Evolutionary conservation across 1,140 invertebrate species (phyloP), one percentile per base, ranked within the genome.

Genomic region (Calliphora vicina): DNA sequence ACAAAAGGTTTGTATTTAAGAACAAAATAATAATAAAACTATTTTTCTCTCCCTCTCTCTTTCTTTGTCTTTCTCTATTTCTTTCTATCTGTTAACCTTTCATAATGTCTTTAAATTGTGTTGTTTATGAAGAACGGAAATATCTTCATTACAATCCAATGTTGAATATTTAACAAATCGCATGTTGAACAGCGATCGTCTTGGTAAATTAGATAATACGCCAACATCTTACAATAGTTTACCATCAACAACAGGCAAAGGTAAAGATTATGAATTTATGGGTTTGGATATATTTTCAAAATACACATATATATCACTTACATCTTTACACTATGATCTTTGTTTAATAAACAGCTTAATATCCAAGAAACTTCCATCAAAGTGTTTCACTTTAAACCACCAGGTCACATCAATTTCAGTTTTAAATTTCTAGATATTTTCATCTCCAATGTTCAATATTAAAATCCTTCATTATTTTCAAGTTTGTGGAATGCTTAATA

Each of bases 71-170:
- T 50, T 86, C n/a, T 84, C 57, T 84, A 20, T 82, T 82, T 42
- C 35, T 86, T 29, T 83, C 23, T 76, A 20, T 61, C 26, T 76
- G 12, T 35, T 12, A 87, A 84, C 88, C 25, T 80, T 12, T 83
- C n/a, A n/a, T n/a, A n/a, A n/a, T n/a, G n/a, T 81, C 25, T 67
- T 82, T 3, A 61, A 20, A 23, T 23, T 81, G 27, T 35, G 35
- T 35, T 35, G 4, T 35, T 61, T 67, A 9, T 50, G 85, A 87
- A 92, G 92, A 91, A 90, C 91, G 90, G 92, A 92, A 91, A 92
- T 92, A 91, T 91, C 91, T 86, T 88, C 91, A 88, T 90, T 92
- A 91, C 92, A 92, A 91, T 91, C 91, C 89, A 92, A 91, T 90
- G 89, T 92, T 91, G 91, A 92, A 86, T 91, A 89, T 88, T 91